These are phyloP conservation scores for Danaus plexippus DNA, from an alignment of 1,140 invertebrate species.

Conservation along the genomic window DNA sequence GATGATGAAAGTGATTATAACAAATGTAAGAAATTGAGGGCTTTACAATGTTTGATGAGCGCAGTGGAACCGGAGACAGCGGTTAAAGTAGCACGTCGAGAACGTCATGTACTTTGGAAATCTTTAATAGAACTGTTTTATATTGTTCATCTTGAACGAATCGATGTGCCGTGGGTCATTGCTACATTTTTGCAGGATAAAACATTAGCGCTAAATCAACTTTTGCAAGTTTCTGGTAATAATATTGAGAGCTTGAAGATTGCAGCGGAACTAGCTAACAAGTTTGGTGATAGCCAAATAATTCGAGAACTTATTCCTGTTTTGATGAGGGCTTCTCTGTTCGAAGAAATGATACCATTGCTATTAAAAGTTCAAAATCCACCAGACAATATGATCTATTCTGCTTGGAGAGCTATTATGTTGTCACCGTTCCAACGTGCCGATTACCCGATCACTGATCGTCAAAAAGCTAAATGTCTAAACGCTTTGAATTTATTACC, in stretches of 20 bases:
- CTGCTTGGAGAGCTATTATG: constrained; percentile 63
- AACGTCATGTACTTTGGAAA: constrained; percentile 51
- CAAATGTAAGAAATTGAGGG: constrained; percentile 64
- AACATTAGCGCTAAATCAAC: constrained; percentile 49
- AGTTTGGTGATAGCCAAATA: constrained; percentile 46
- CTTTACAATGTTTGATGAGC: constrained; percentile 68
- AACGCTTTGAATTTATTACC: constrained; percentile 64
- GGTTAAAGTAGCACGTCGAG: constrained; percentile 58
- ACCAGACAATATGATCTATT: constrained; percentile 44
- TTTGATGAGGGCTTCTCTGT: constrained; percentile 46
- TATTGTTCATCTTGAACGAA: constrained; percentile 53
- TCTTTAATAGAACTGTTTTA: constrained; percentile 59
- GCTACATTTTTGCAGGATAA: constrained; percentile 63
- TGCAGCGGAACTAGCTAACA: constrained; percentile 45
- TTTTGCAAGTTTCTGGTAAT: constrained; percentile 45
- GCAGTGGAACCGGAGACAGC: constrained; percentile 59
- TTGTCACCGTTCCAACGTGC: constrained; percentile 62
- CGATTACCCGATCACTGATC: constrained; percentile 63
- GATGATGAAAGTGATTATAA: constrained; percentile 62
- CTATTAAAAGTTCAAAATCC: constrained; percentile 46
- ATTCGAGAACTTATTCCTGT: constrained; percentile 48
- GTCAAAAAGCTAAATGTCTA: constrained; percentile 58
- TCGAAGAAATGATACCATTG: constrained; percentile 58
- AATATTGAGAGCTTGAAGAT: constrained; percentile 55
- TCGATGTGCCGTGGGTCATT: constrained; percentile 66